phyloP scores from a whole-genome alignment of 2,888 invertebrate species.

The Nomada lathburiana region DNA sequence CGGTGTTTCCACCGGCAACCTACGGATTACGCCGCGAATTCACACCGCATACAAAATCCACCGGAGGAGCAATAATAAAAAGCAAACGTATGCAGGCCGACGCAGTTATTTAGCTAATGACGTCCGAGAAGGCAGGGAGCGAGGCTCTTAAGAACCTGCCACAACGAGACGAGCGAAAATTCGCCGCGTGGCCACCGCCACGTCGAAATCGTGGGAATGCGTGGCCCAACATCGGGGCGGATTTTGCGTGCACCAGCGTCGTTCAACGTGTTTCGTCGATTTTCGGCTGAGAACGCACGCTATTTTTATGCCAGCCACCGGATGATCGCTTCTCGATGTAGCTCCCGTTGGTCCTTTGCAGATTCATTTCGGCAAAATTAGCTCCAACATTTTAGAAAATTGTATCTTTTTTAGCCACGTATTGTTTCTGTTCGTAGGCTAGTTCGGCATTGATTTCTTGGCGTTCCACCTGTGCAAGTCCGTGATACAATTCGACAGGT shows the following conservation, averaged over 20 bases:
- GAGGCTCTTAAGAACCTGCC: conserved; percentile 48
- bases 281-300: not conserved
- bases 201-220: conserved; percentile 26
- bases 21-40: conserved; percentile 52
- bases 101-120: conserved; percentile 69
- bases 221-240: not conserved
- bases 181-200: not conserved
- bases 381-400: not conserved
- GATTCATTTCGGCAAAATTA: not conserved
- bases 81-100: conserved; percentile 48
- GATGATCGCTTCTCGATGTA: conserved; percentile 9
- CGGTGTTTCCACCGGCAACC: too few species aligned
- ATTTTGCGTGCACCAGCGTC: not conserved
- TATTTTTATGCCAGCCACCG: not conserved
- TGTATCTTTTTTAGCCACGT: not conserved
- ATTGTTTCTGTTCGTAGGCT: too few species aligned
- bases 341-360: conserved; percentile 1
- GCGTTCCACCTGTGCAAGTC: too few species aligned
- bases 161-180: conserved; percentile 36
- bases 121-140: conserved; percentile 33
- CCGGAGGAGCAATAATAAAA: conserved; percentile 55
- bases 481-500: not conserved
- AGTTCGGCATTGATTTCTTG: too few species aligned
- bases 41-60: conserved; percentile 54
- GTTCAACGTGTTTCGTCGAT: not conserved